Evolutionary conservation across 2,888 invertebrate genomes (phyloP).

Genomic region (Drosophila percnosoma): DNA sequence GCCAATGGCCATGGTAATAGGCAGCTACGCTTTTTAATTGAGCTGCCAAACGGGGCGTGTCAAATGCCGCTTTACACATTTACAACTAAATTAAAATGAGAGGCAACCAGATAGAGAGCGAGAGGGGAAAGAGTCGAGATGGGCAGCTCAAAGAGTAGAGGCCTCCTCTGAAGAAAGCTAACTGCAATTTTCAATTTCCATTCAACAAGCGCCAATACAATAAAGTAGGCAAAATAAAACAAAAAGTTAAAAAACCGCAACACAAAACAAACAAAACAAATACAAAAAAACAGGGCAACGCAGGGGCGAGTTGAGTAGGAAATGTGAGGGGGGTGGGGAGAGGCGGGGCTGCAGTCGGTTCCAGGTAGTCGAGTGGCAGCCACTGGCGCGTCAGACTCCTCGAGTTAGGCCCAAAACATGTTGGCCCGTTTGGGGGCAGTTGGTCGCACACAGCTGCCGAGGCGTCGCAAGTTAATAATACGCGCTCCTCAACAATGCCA

Average conservation of each 20-base stretch:
- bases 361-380: slow-evolving; percentile 18
- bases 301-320: slow-evolving; percentile 1
- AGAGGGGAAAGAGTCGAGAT: not conserved
- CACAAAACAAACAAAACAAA: slow-evolving; percentile 16
- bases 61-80: slow-evolving; percentile 82
- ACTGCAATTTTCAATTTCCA: slow-evolving; percentile 81
- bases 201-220: slow-evolving; percentile 75
- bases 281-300: slow-evolving; percentile 10
- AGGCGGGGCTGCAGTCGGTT: not conserved
- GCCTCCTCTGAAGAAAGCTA: slow-evolving; percentile 62
- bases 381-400: slow-evolving; percentile 21
- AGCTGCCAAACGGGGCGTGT: slow-evolving; percentile 84
- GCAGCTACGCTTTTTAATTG: slow-evolving; percentile 83
- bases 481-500: slow-evolving; percentile 26
- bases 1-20: slow-evolving; percentile 65
- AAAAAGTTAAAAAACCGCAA: slow-evolving; percentile 19
- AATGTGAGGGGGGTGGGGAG: not conserved
- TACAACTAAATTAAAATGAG: slow-evolving; percentile 82
- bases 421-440: slow-evolving; percentile 43
- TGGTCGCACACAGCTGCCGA: slow-evolving; percentile 46
- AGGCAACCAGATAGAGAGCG: slow-evolving; percentile 21
- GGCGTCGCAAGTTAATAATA: slow-evolving; percentile 55
- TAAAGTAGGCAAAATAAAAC: slow-evolving; percentile 70
- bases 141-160: slow-evolving; percentile 1
- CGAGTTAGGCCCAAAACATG: slow-evolving; percentile 76